phyloP scores from a whole-genome alignment of 2,113 vertebrate species.

The Melanostigma gelatinosum region DNA sequence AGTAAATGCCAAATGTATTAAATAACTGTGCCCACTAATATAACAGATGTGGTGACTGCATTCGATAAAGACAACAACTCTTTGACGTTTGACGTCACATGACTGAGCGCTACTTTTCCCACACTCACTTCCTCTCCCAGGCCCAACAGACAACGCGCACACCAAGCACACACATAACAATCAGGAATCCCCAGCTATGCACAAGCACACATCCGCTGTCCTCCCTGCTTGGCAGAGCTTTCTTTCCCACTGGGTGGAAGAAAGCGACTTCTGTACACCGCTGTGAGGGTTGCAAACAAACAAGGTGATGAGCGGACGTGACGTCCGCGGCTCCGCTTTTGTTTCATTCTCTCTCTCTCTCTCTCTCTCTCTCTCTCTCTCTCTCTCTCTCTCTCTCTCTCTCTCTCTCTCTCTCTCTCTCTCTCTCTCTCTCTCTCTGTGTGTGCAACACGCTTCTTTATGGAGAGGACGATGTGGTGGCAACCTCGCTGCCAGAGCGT shows the following conservation, averaged over 20 bases:
- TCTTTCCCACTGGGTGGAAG: conserved; percentile 37
- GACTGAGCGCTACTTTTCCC: background rate
- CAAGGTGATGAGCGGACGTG: conserved; percentile 65
- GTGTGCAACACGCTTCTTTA: conserved; percentile 56
- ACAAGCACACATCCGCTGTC: conserved; percentile 32
- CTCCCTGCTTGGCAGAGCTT: conserved; percentile 37
- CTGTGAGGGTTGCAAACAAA: conserved; percentile 68
- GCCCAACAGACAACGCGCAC: background rate
- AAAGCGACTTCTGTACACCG: conserved; percentile 46
- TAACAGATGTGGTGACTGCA: background rate
- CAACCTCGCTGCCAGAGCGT: conserved; percentile 62
- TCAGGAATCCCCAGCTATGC: conserved; percentile 16
- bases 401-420: conserved; percentile 21
- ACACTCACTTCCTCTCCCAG: conserved; percentile 4
- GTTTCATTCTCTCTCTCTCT: conserved; percentile 58
- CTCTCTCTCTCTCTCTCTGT: conserved; percentile 42
- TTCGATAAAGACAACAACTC: background rate
- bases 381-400: conserved; percentile 36
- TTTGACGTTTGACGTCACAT: background rate
- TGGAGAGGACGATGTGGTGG: conserved; percentile 58
- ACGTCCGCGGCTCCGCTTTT: conserved; percentile 59
- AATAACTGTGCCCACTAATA: background rate
- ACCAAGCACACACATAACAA: conserved; percentile 24
- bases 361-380: conserved; percentile 17
- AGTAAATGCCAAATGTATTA: background rate